Evolutionary conservation across 2,888 invertebrate species (phyloP).

Genomic region (Leptinotarsa peninsularis): DNA sequence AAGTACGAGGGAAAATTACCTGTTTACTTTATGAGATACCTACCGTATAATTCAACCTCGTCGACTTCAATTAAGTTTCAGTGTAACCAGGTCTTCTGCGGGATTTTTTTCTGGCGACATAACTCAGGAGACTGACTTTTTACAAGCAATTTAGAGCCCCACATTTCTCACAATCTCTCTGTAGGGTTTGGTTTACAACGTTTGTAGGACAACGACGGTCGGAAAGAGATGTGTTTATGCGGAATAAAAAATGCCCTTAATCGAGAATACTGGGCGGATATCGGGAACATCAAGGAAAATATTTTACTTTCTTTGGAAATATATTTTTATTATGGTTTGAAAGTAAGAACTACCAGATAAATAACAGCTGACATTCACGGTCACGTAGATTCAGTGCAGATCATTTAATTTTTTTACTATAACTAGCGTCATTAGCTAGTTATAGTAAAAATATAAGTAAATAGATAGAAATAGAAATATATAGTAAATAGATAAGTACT

Average conservation of each 20-base stretch:
- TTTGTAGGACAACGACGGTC: slow-evolving; percentile 33
- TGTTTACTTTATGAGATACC: slow-evolving; percentile 7
- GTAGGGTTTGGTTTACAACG: slow-evolving; percentile 38
- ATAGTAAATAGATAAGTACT: too few species aligned
- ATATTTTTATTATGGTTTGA: too few species aligned
- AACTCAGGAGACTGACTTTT: slow-evolving; percentile 42
- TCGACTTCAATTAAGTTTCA: slow-evolving; percentile 37
- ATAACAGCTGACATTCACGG: too few species aligned
- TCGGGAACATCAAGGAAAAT: too few species aligned
- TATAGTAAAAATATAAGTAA: too few species aligned
- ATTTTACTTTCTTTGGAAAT: too few species aligned
- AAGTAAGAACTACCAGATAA: too few species aligned
- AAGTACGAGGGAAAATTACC: slow-evolving; percentile 3
- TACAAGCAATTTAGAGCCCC: slow-evolving; percentile 41
- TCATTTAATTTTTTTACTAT: too few species aligned
- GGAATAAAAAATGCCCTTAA: slow-evolving; percentile 22
- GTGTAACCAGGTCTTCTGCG: slow-evolving; percentile 36
- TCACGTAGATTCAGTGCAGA: too few species aligned
- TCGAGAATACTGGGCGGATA: background rate
- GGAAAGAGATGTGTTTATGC: slow-evolving; percentile 37
- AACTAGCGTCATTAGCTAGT: too few species aligned
- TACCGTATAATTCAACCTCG: slow-evolving; percentile 18
- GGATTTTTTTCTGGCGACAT: slow-evolving; percentile 34
- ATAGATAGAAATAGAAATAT: too few species aligned
- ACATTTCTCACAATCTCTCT: slow-evolving; percentile 36